Evolutionary conservation across 2,888 invertebrate genomes (phyloP).

Genomic region (Rhogogaster chlorosoma): DNA sequence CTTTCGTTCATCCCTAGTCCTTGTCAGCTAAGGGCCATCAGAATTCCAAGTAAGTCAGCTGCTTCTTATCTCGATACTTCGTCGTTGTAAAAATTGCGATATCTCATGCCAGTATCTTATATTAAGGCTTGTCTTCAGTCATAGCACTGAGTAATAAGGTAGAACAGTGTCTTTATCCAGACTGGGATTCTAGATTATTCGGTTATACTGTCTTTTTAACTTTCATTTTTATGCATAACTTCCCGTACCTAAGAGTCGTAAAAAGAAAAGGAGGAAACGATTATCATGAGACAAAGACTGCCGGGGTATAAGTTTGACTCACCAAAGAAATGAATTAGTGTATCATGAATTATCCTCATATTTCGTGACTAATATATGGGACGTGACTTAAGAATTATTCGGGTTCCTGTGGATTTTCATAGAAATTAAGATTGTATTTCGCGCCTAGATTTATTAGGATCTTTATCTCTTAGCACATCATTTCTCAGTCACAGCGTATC

Average conservation of each 20-base stretch:
- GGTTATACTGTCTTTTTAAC: not conserved
- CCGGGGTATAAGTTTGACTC: not conserved
- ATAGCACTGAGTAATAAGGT: not conserved
- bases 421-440: not conserved
- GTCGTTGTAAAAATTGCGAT: not conserved
- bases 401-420: not conserved
- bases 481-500: no score
- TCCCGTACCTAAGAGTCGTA: not conserved
- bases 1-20: not conserved
- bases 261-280: not conserved
- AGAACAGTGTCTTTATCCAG: not conserved
- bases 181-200: not conserved
- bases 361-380: not conserved
- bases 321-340: not conserved
- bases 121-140: not conserved
- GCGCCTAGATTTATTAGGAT: not conserved
- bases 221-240: not conserved
- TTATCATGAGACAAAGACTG: conserved; percentile 21
- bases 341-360: not conserved
- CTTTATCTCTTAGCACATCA: not conserved
- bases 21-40: not conserved
- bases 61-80: conserved; percentile 18
- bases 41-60: conserved; percentile 30
- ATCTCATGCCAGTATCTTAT: not conserved
- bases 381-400: not conserved